Conservation (phyloP, 2,797 vertebrate species). For the Vespertilio murinus region DNA sequence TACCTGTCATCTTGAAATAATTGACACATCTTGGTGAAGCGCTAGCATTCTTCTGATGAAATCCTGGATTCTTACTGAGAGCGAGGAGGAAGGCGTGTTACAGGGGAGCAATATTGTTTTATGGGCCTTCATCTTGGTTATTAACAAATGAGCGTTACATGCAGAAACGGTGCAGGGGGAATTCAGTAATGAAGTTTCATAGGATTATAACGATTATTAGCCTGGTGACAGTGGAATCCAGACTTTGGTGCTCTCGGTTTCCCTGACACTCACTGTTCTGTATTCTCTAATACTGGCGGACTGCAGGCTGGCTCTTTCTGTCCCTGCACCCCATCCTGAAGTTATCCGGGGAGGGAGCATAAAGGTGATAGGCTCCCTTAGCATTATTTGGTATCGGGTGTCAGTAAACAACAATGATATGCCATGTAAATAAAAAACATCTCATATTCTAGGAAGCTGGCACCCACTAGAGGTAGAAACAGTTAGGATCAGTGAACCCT, state of each 20-base stretch:
- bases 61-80: constrained; percentile 64
- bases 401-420: background rate
- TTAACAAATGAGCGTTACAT: constrained; percentile 64
- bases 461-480: background rate
- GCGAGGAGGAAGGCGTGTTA: constrained; percentile 43
- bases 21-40: constrained; percentile 67
- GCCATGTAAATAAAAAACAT: background rate
- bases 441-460: background rate
- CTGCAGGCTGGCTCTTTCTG: background rate
- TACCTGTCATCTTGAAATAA: constrained; percentile 72
- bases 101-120: constrained; percentile 74
- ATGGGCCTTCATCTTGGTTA: constrained; percentile 73
- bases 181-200: constrained; percentile 68
- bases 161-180: constrained; percentile 62
- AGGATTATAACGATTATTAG: constrained; percentile 68
- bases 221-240: constrained; percentile 40
- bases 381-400: background rate
- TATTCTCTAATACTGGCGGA: background rate
- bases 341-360: background rate
- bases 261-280: background rate
- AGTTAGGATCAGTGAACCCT: background rate
- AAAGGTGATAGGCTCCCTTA: background rate
- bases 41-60: constrained; percentile 63
- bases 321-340: background rate
- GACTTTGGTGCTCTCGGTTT: background rate